phyloP scores from a whole-genome alignment of 2,797 vertebrate genomes.

The Alcedo atthis region DNA sequence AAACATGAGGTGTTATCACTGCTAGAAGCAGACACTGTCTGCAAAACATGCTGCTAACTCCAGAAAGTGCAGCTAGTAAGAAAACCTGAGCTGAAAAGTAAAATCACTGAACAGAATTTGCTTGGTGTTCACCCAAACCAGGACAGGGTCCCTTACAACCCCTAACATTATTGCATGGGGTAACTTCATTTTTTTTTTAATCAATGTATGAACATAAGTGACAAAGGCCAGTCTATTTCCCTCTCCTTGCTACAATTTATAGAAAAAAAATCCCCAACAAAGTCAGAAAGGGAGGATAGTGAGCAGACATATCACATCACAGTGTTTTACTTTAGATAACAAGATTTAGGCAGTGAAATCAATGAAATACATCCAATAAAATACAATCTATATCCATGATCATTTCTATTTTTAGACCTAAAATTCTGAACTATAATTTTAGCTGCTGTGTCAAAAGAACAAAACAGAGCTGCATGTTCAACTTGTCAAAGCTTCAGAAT shows the following conservation, averaged over 20 bases:
- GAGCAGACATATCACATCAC: not conserved
- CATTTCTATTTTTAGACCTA: not conserved
- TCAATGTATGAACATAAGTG: fast-evolving
- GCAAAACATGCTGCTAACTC: too few relatives aligned
- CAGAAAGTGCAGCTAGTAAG: too few relatives aligned
- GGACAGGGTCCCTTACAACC: too few relatives aligned
- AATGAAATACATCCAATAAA: not conserved
- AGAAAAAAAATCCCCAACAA: not conserved
- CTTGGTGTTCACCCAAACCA: too few relatives aligned
- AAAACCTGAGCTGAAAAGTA: too few relatives aligned
- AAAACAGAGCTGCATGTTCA: not conserved
- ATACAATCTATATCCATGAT: not conserved
- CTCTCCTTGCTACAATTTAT: not conserved
- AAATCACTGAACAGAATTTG: too few relatives aligned
- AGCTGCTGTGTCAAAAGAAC: not conserved
- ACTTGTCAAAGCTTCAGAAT: not conserved
- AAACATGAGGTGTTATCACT: too few relatives aligned
- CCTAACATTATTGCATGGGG: not conserved
- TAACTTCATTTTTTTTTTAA: not conserved
- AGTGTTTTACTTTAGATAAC: not conserved
- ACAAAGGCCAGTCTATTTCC: not conserved
- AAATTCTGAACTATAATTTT: not conserved
- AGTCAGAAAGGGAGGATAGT: fast-evolving
- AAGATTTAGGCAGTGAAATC: not conserved
- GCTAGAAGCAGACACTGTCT: too few relatives aligned